phyloP scores from a whole-genome alignment of 2,888 invertebrate genomes.

The Tinea trinotella region DNA sequence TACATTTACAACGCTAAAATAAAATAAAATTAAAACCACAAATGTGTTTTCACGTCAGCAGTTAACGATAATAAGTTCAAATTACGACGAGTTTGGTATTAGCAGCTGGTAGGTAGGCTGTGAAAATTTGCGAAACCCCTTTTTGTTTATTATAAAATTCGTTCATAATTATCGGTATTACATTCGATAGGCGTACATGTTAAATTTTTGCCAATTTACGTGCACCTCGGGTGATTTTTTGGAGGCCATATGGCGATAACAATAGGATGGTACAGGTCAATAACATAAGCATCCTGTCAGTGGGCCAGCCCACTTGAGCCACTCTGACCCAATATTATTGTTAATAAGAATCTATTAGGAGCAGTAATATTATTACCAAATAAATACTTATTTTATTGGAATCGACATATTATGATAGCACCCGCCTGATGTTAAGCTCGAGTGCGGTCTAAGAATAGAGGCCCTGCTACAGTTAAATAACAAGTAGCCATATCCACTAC shows the following conservation, averaged over 20 bases:
- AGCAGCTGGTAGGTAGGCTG: constrained; percentile 15
- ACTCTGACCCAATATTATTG: constrained; percentile 44
- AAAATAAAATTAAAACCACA: too few relatives aligned
- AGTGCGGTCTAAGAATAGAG: too few relatives aligned
- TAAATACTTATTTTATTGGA: too few relatives aligned
- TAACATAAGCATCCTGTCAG: constrained; percentile 59
- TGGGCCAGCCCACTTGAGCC: constrained; percentile 56
- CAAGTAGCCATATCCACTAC: too few relatives aligned
- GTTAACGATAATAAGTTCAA: constrained; percentile 8
- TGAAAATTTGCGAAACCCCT: constrained; percentile 17
- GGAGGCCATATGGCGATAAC: constrained; percentile 60
- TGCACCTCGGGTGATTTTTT: constrained; percentile 41
- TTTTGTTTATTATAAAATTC: constrained; percentile 14
- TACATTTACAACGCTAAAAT: too few relatives aligned
- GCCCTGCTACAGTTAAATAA: too few relatives aligned
- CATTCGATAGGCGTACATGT: constrained; percentile 3
- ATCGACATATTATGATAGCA: too few relatives aligned
- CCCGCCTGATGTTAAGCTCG: too few relatives aligned
- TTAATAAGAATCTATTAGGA: constrained; percentile 34
- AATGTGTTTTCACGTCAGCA: not conserved
- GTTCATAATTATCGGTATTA: constrained; percentile 19
- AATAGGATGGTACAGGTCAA: constrained; percentile 60
- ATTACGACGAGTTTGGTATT: not conserved
- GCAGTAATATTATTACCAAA: too few relatives aligned
- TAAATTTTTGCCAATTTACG: constrained; percentile 42